Conservation (phyloP, 2,113 vertebrate genomes). For the Muntiacus reevesi region DNA sequence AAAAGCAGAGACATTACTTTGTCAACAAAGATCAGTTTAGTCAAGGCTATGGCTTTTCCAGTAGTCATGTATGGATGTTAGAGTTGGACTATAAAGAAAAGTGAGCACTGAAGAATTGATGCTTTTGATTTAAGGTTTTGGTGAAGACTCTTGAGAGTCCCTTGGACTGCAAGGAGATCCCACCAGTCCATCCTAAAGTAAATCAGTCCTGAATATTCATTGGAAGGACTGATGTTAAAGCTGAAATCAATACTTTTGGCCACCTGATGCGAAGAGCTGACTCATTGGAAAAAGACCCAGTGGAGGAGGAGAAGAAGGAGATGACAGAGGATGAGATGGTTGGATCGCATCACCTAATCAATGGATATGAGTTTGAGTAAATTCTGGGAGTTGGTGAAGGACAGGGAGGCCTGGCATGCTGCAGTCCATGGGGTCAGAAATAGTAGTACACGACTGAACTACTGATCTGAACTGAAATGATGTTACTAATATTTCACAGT, state of each 20-base stretch:
- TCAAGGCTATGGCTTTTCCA: neutral
- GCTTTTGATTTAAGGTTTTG: neutral
- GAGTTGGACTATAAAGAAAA: neutral
- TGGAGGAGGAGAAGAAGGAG: neutral
- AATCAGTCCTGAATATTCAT: neutral
- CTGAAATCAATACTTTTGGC: neutral
- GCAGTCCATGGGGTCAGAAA: neutral
- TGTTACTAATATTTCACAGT: conserved; percentile 11
- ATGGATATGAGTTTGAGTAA: neutral
- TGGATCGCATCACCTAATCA: neutral
- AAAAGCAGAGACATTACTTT: neutral
- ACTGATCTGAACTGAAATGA: neutral
- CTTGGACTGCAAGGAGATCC: neutral
- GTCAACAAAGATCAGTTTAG: neutral
- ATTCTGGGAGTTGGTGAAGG: neutral
- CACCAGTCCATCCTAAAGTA: neutral
- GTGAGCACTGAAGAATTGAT: neutral
- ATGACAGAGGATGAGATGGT: neutral
- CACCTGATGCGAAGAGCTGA: accelerated
- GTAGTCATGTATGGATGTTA: neutral
- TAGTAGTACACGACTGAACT: accelerated
- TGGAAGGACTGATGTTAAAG: neutral
- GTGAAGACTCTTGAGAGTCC: neutral
- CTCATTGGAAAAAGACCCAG: neutral
- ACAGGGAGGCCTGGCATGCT: neutral